Evolutionary conservation across 2,888 invertebrate species (phyloP).

Genomic region (Ectropis crepuscularia): DNA sequence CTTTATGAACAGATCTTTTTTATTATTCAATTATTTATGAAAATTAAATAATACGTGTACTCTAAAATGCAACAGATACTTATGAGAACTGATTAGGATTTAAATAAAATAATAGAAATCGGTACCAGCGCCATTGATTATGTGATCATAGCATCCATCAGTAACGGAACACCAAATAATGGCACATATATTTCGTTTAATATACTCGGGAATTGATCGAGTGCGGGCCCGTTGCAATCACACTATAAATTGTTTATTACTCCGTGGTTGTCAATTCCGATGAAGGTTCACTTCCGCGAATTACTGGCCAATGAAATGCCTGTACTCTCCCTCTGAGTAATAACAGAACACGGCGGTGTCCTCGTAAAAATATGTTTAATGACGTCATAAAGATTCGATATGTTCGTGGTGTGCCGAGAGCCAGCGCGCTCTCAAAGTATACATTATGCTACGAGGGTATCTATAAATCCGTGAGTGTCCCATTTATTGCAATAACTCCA

Average conservation of each 20-base stretch:
- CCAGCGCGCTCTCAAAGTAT: conserved; percentile 62
- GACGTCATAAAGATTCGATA: conserved; percentile 80
- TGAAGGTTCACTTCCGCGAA: conserved; percentile 68
- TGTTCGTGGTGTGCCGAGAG: conserved; percentile 69
- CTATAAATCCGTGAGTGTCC: conserved; percentile 74
- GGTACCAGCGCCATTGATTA: background rate
- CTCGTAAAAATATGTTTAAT: conserved; percentile 84
- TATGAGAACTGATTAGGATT: too few species aligned
- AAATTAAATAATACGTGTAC: too few species aligned
- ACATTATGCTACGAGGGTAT: conserved; percentile 58
- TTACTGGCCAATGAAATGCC: conserved; percentile 73
- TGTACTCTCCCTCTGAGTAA: conserved; percentile 65
- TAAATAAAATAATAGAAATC: background rate
- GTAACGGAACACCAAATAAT: conserved; percentile 42
- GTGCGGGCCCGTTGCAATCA: conserved; percentile 50
- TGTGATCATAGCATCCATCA: conserved; percentile 14
- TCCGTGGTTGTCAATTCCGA: conserved; percentile 69
- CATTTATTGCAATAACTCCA: conserved; percentile 69
- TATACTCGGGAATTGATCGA: conserved; percentile 52
- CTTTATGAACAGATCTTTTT: too few species aligned
- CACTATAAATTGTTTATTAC: conserved; percentile 69
- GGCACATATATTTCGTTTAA: conserved; percentile 54
- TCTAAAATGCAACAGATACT: too few species aligned
- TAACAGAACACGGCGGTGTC: conserved; percentile 76
- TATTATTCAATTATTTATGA: too few species aligned